Percentiles rank a stretch among this genome's conserved stretches.
phyloP scores from a whole-genome alignment of 2,113 vertebrate species.

The Perccottus glenii region DNA sequence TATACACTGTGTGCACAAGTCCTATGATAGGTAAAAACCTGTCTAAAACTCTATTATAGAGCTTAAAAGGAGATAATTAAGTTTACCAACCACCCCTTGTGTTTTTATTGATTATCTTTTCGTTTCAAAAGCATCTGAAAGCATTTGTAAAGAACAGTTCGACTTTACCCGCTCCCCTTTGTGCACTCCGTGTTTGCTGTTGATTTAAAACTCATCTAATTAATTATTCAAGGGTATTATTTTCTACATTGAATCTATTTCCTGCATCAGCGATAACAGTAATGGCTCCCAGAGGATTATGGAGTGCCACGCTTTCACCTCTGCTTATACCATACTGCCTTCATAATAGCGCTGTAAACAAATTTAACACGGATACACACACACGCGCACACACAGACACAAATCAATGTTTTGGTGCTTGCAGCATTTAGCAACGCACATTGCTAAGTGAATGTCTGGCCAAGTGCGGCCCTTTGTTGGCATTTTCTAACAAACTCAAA shows the following conservation, averaged over 20 bases:
- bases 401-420: constrained; percentile 49
- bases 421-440: constrained; percentile 47
- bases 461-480: constrained; percentile 21
- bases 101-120: constrained; percentile 55
- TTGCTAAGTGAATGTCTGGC: constrained; percentile 36
- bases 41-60: constrained; percentile 15
- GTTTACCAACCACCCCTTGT: constrained; percentile 41
- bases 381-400: constrained; percentile 17
- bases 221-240: constrained; percentile 83
- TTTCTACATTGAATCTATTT: constrained; percentile 81
- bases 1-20: too few species aligned
- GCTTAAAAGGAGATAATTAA: constrained; percentile 44
- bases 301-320: constrained; percentile 58
- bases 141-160: constrained; percentile 50
- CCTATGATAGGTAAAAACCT: neutral
- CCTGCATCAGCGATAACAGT: constrained; percentile 80
- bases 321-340: constrained; percentile 57
- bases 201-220: constrained; percentile 78
- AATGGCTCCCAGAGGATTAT: constrained; percentile 77
- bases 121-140: constrained; percentile 39
- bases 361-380: constrained; percentile 28
- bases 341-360: constrained; percentile 42
- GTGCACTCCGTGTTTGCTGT: constrained; percentile 60
- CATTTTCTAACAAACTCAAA: constrained; percentile 1
- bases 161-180: constrained; percentile 48